phyloP scores from a whole-genome alignment of 2,113 vertebrate species.

The Chunga burmeisteri region DNA sequence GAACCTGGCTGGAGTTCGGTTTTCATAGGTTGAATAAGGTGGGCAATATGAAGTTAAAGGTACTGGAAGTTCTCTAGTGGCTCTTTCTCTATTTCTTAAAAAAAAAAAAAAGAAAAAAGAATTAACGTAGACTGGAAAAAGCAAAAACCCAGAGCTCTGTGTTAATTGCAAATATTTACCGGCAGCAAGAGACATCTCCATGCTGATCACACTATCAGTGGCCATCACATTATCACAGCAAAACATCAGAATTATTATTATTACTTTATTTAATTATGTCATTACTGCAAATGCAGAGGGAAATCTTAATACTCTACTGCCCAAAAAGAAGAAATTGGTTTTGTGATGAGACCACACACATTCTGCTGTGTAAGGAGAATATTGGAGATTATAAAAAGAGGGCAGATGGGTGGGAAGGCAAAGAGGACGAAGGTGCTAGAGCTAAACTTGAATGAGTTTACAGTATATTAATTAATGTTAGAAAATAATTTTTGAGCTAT shows the following conservation, averaged over 20 bases:
- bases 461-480: background rate
- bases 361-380: background rate
- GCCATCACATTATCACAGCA: background rate
- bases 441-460: background rate
- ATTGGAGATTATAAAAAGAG: background rate
- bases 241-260: background rate
- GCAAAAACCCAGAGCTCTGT: background rate
- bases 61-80: background rate
- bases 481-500: background rate
- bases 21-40: background rate
- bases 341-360: background rate
- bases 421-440: background rate
- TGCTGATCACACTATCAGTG: background rate
- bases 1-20: background rate
- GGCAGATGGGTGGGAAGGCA: background rate
- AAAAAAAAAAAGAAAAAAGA: background rate
- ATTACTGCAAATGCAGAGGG: background rate
- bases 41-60: background rate
- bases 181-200: background rate
- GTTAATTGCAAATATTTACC: background rate
- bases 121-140: background rate
- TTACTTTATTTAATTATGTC: conserved; percentile 21
- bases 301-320: background rate
- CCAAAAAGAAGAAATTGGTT: background rate
- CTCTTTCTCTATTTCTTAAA: background rate